Evolutionary conservation across 2,113 vertebrate species (phyloP), one percentile per base, ranked within the genome.

Genomic region (Craseonycteris thonglongyai): DNA sequence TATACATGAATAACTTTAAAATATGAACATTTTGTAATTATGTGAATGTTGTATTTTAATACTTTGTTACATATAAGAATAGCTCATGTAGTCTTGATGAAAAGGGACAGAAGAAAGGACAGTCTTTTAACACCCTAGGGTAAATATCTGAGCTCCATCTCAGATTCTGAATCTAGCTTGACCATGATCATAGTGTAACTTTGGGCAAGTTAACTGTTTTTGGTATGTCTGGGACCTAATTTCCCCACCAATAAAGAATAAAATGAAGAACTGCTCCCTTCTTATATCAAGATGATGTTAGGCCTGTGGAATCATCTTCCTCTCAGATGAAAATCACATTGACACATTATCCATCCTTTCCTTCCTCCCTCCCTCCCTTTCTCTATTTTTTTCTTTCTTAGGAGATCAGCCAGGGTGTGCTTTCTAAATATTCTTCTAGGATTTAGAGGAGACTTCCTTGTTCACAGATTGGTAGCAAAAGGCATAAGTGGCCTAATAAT

Each of bases 1-100:
- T 40, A 94, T 59, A 66, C 42, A 72, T 83, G 54, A 35, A 54
- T 87, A 93, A 87, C 71, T 92, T 92, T 68, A 93, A 95, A 95
- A 80, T 93, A 56, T 35, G 26, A 74, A 30, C 61, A 87, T 87
- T 75, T 94, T 96, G 4, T 85, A 89, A 85, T 93, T 69, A 72
- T 40, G 2, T 84, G 18, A 86, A 28, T 89, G 65, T 66, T 96
- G 45, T 92, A 6, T 75, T 94, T 76, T 82, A 24, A 22, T 84
- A 71, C 15, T 90, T 83, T 58, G 21, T 91, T 88, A 72, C 7
- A 8, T 69, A 6, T 38, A 71, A 81, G 13, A 82, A 54, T 86
- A 68, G 56, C 54, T 91, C 58, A 56, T 86, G 38, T 49, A 19
- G 11, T 90, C 71, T 80, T 87, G 30, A 63, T 40, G 7, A 38